These are phyloP conservation scores for Chromoteleia sp. DNA, from an alignment of 2,888 invertebrate genomes.

Conservation along the genomic window DNA sequence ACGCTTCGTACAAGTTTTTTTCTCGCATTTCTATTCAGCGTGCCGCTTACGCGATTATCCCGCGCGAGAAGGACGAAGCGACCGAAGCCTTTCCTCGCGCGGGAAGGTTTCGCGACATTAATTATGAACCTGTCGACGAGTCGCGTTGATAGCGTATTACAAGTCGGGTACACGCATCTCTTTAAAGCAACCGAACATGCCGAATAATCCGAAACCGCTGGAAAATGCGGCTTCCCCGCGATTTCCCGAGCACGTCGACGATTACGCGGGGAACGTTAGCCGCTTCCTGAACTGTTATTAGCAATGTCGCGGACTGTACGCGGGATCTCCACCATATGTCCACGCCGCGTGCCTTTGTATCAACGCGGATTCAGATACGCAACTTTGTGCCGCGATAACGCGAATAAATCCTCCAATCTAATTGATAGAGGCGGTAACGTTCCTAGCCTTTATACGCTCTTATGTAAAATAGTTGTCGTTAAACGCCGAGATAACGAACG, in stretches of 20 bases:
- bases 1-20: slow-evolving; percentile 68
- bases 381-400: slow-evolving; percentile 77
- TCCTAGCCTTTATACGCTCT: slow-evolving; percentile 52
- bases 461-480: slow-evolving; percentile 68
- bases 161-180: too few species aligned
- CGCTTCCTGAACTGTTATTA: slow-evolving; percentile 57
- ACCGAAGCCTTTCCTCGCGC: slow-evolving; percentile 34
- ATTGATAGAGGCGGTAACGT: slow-evolving; percentile 75
- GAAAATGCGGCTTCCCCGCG: slow-evolving; percentile 7
- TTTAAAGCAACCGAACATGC: too few species aligned
- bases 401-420: slow-evolving; percentile 80
- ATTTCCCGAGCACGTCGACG: slow-evolving; percentile 20
- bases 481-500: slow-evolving; percentile 67
- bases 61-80: slow-evolving; percentile 28
- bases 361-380: slow-evolving; percentile 73
- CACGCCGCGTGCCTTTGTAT: slow-evolving; percentile 61
- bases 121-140: slow-evolving; percentile 29
- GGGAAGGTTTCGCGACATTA: slow-evolving; percentile 32
- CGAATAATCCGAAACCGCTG: neutral
- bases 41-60: slow-evolving; percentile 15
- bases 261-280: slow-evolving; percentile 33
- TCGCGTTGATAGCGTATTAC: slow-evolving; percentile 11
- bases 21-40: slow-evolving; percentile 27
- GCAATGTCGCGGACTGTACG: slow-evolving; percentile 41
- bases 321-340: slow-evolving; percentile 61